Evolutionary conservation across 1,140 invertebrate genomes (phyloP).

Genomic region (Leptopilina clavipes): DNA sequence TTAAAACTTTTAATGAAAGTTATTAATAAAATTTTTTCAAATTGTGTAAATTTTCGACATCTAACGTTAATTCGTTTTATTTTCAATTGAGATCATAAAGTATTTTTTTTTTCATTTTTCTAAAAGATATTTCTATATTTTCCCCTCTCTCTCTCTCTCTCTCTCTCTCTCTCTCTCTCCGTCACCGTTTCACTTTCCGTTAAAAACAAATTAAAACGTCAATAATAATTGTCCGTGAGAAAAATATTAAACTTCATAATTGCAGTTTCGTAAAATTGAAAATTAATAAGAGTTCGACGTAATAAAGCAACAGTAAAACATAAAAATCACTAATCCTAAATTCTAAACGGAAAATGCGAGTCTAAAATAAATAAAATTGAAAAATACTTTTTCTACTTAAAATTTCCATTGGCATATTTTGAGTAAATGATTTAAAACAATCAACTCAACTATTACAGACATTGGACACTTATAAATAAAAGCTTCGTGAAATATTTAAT

Average conservation of each 20-base stretch:
- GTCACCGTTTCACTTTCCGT: too few species aligned
- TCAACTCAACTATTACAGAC: background rate
- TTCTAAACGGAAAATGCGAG: too few species aligned
- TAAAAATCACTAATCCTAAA: too few species aligned
- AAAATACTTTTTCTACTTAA: background rate
- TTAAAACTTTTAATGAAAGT: too few species aligned
- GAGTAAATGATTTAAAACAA: background rate
- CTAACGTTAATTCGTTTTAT: background rate
- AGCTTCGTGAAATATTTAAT: background rate
- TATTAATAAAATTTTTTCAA: background rate
- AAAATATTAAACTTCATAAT: background rate
- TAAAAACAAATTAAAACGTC: background rate
- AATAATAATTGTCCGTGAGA: background rate
- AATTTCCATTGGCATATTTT: background rate
- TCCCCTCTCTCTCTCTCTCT: background rate
- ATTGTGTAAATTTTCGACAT: background rate
- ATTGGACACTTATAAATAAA: background rate
- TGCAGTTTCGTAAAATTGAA: background rate
- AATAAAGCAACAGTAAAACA: too few species aligned
- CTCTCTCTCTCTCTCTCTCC: background rate
- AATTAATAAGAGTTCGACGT: background rate
- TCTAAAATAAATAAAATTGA: background rate
- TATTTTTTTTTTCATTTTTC: background rate
- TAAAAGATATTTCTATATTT: background rate
- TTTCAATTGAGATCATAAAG: background rate